Evolutionary conservation across 1,140 invertebrate genomes (phyloP), one percentile per base, ranked within the genome.

Genomic region (Achroia grisella): DNA sequence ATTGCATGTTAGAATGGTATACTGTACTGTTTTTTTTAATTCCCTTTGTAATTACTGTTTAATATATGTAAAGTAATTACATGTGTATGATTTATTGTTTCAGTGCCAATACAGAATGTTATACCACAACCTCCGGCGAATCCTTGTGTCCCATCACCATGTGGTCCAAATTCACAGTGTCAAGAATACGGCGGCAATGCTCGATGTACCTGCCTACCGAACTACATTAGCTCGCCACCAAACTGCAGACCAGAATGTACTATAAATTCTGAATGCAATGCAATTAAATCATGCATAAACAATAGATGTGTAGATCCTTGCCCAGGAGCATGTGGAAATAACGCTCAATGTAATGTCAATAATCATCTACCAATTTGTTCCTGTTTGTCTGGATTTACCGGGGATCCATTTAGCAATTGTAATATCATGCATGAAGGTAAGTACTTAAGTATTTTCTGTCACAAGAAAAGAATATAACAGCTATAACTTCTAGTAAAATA

Each of bases 131-230:
- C 62, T 11, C 64, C 78, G 29, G 54, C 83, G 45, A 88, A 93
- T 74, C 92, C 92, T 10, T 94, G 93, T 62, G 68, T 91, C 8
- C 93, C 93, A 30, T 90, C 91, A 10, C 93, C 92, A 5, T 94
- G 93, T 73, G 93, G 93, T 12, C 85, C 89, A 5, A 88, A 91
- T 62, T 88, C 91, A 4, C 83, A 91, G 63, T 95, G 94, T 63
- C 85, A 89, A 56, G 79, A 89, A 41, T 86, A 90, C 33, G 89
- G 89, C 29, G 89, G 89, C 27, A 86, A 87, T 23, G 88, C 90
- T 3, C 89, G 90, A 0, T 94, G 93, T 58, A 90, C 90, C 32
- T 94, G 93, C 63, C 66, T 89, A 14, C 65, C 88, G 1, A 90
- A 87, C 28, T 93, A 92, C 56, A 86, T 89, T 9, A 92, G 92